phyloP scores from a whole-genome alignment of 2,888 invertebrate genomes.

The Leptogaster cylindrica region DNA sequence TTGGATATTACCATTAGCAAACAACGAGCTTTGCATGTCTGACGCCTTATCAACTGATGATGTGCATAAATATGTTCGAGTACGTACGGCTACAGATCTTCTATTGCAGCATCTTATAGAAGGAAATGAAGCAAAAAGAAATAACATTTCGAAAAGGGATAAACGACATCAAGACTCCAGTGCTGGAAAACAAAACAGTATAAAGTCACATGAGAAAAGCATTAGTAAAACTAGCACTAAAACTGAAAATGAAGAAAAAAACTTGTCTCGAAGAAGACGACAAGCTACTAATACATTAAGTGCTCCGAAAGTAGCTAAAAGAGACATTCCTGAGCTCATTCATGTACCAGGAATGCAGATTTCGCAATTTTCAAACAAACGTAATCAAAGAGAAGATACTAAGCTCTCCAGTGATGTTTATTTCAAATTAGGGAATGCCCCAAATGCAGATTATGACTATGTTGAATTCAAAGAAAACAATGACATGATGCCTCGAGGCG shows the following conservation, averaged over 20 bases:
- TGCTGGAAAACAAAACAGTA: conserved; percentile 49
- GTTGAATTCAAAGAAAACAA: conserved; percentile 42
- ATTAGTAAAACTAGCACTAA: too few relatives aligned
- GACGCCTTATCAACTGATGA: not conserved
- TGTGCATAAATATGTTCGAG: not conserved
- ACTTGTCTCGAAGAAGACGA: too few relatives aligned
- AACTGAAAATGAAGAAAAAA: too few relatives aligned
- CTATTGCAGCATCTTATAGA: conserved; percentile 45
- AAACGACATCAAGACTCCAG: conserved; percentile 26
- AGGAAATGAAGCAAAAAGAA: conserved; percentile 16
- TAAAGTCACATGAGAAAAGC: too few relatives aligned
- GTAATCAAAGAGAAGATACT: conserved; percentile 21
- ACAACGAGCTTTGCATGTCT: conserved; percentile 66
- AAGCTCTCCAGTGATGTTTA: conserved; percentile 47
- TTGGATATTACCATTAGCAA: conserved; percentile 74
- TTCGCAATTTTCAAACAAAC: too few relatives aligned
- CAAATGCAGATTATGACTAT: conserved; percentile 43
- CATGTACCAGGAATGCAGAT: too few relatives aligned
- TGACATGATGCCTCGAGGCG: too few relatives aligned
- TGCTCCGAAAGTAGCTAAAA: too few relatives aligned
- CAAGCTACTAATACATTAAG: too few relatives aligned
- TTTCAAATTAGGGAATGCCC: conserved; percentile 39
- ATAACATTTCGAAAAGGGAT: not conserved
- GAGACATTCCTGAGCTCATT: too few relatives aligned
- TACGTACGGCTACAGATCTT: conserved; percentile 43